Conservation (phyloP, 64 coral and sea anemone genomes). For the Platygyra sinensis region DNA sequence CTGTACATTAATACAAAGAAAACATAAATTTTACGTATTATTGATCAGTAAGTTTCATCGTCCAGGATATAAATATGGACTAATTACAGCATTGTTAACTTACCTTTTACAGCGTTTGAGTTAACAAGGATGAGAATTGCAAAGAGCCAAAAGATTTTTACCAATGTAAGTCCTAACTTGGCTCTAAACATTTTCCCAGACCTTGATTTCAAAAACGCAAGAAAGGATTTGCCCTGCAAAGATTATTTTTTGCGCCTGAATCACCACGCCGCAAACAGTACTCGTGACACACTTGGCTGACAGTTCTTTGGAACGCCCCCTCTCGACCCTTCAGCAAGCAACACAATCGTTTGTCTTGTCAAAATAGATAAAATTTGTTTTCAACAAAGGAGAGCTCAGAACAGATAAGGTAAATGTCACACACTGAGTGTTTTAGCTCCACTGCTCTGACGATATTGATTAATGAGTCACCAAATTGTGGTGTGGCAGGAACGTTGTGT, state of each 20-base stretch:
- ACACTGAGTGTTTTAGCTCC: no score
- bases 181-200: background rate
- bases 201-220: background rate
- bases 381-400: no score
- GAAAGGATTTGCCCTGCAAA: background rate
- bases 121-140: background rate
- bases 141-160: background rate
- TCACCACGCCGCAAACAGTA: background rate
- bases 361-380: no score
- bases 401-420: no score
- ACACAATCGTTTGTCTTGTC: background rate
- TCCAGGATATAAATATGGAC: background rate
- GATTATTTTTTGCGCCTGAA: background rate
- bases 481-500: no score
- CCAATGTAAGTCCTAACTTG: no score
- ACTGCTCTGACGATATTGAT: no score
- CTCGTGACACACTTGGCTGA: background rate
- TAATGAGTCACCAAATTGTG: no score
- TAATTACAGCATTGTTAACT: background rate
- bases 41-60: background rate
- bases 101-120: background rate
- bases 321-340: background rate
- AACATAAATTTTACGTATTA: background rate
- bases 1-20: background rate
- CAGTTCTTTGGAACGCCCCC: constrained; percentile 1